Percentiles rank a stretch among this genome's conserved stretches.
These are phyloP conservation scores for Phoenoteleia sp. DNA, from an alignment of 2,888 invertebrate genomes.

Conservation along the genomic window DNA sequence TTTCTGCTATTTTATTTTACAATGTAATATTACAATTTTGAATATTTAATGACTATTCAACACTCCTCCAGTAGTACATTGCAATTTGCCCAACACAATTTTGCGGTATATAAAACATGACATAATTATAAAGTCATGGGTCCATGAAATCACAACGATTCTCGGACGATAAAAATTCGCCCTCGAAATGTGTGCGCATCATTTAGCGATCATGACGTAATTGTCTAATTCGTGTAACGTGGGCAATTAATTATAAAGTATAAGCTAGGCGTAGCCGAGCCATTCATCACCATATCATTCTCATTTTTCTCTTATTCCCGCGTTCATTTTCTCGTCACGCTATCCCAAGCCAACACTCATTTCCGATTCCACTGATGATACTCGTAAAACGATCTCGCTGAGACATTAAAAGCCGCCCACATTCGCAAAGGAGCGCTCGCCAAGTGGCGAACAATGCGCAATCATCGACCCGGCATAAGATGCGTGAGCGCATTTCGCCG, in stretches of 20 bases:
- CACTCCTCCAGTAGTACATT: too few relatives aligned
- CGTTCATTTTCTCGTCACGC: conserved; percentile 67
- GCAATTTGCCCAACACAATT: too few relatives aligned
- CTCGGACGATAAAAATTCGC: conserved; percentile 30
- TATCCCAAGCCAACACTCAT: conserved; percentile 55
- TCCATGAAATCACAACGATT: conserved; percentile 32
- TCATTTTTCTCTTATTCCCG: conserved; percentile 51
- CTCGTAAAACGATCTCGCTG: conserved; percentile 75
- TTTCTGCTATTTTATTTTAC: too few relatives aligned
- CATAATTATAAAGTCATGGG: too few relatives aligned
- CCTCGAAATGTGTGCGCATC: neutral
- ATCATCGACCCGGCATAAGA: conserved; percentile 70
- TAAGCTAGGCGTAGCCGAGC: conserved; percentile 31
- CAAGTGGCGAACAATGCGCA: conserved; percentile 66
- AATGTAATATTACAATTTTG: too few relatives aligned
- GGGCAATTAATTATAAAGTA: conserved; percentile 56
- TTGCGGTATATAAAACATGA: too few relatives aligned
- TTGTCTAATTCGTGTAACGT: conserved; percentile 46
- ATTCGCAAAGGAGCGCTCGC: conserved; percentile 64
- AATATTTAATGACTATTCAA: too few relatives aligned
- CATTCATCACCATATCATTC: conserved; percentile 53
- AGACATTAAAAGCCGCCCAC: conserved; percentile 72
- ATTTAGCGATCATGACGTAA: conserved; percentile 32
- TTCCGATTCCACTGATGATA: conserved; percentile 67
- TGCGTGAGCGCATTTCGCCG: conserved; percentile 72